Evolutionary conservation across 2,797 vertebrate species (phyloP), one percentile per base, ranked within the genome.

Genomic region (Trematomus bernacchii): DNA sequence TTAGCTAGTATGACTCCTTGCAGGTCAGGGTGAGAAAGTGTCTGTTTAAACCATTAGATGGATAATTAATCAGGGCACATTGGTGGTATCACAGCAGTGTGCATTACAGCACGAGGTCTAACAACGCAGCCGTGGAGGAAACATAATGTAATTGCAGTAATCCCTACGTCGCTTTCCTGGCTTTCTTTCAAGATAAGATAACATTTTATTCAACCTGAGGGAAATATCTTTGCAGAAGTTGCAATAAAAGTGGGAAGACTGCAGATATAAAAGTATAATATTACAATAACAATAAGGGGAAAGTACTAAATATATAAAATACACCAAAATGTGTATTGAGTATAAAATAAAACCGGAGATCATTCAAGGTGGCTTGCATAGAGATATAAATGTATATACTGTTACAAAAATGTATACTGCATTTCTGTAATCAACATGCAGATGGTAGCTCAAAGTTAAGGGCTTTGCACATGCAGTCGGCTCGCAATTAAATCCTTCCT

Each of bases 41-140:
- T 81, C 64, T 46, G 58, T 66, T 89, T 75, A 73, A 84, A 70
- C 61, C 68, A 73, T 84, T 76, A 86, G 55, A 48, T 60, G 69
- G 54, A 69, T 79, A 75, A 86, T 89, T 88, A 88, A 87, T 89
- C 70, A 79, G 78, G 14, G 48, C 54, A 71, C 55, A 59, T 71
- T 57, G 47, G 51, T 18, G 53, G 14, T 11, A 63, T 59, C 69
- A 62, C 51, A 79, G 71, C 37, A n/a, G 54, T 50, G 12, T 59
- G 42, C 51, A 55, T 76, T 61, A 73, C 15, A 79, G 43, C 61
- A 18, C 47, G 18, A 44, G 21, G 63, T 57, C 54, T 62, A 46
- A 66, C 42, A 53, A 13, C 10, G 18, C 40, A 30, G 43, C 62
- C 66, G 42, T 50, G 3, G 23, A 37, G 59, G 55, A 14, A 3